These are phyloP conservation scores for Drosophila rubida DNA, from an alignment of 2,888 invertebrate genomes.

Conservation along the genomic window DNA sequence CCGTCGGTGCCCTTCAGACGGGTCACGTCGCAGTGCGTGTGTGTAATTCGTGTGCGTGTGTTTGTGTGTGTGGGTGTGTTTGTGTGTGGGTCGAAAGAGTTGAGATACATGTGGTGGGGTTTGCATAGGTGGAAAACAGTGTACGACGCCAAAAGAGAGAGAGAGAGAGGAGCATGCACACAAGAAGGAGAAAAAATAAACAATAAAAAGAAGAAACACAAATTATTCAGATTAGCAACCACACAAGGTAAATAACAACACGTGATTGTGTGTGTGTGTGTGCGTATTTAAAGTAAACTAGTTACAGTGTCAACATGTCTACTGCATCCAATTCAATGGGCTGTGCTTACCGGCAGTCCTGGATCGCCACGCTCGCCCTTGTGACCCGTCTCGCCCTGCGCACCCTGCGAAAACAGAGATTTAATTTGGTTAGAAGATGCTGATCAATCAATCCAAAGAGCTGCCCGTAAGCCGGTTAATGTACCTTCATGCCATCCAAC, in stretches of 20 bases:
- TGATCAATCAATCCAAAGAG: slow-evolving; percentile 18
- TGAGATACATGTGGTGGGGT: slow-evolving; percentile 27
- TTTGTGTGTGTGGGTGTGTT: slow-evolving; percentile 19
- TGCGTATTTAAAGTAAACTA: slow-evolving; percentile 12
- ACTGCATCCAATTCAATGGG: slow-evolving; percentile 2
- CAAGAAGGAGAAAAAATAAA: slow-evolving; percentile 38
- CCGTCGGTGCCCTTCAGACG: slow-evolving; percentile 93
- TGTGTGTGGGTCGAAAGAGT: slow-evolving; percentile 36
- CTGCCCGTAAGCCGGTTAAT: slow-evolving; percentile 61
- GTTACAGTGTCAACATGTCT: slow-evolving; percentile 20
- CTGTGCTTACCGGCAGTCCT: slow-evolving; percentile 93
- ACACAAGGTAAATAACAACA: slow-evolving; percentile 52
- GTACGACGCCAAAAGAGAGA: slow-evolving; percentile 52
- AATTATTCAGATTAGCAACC: slow-evolving; percentile 74
- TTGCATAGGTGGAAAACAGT: slow-evolving; percentile 46
- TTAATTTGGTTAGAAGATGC: neutral
- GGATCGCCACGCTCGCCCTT: slow-evolving; percentile 97
- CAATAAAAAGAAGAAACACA: slow-evolving; percentile 60
- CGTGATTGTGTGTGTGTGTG: slow-evolving; percentile 18
- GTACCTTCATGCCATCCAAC: slow-evolving; percentile 97
- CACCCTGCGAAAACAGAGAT: slow-evolving; percentile 88
- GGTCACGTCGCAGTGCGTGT: slow-evolving; percentile 16
- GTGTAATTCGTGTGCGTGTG: slow-evolving; percentile 16
- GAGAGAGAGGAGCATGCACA: slow-evolving; percentile 61
- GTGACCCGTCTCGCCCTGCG: slow-evolving; percentile 95